Base-by-base conservation (phyloP, 1,140 invertebrate species). In the Apis laboriosa region DNA sequence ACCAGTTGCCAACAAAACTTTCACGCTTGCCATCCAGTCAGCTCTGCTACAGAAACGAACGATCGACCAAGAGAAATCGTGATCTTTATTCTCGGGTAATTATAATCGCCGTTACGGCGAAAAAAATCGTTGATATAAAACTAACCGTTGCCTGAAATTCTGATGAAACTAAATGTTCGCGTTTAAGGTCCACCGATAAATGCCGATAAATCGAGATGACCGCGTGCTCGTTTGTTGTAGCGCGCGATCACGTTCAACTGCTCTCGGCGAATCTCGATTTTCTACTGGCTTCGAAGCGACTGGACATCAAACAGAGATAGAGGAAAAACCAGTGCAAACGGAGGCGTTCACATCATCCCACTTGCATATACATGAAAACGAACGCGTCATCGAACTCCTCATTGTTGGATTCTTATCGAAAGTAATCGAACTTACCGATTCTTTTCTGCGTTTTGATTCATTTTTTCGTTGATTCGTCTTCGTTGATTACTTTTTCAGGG, bases 181-280 rank as follows among this genome's bases (percentile, higher is more conserved):
- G 2, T 43, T 43, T 53, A 24, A 43, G 21, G 63, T 49, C 13
- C 51, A 8, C 7, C 53, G 51, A 56, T 34, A 55, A 24, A 24
- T 24, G 8, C 1, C 53, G 80, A 77, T 81, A 81, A 81, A 55
- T 34, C 21, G 24, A 12, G 17, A 13, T 53, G 63, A 9, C 61
- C 34, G 78, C 58, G 19, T 55, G 74, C 5, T 64, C 49, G 43
- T 61, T 19, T 49, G 72, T 34, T 19, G 49, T 17, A 15, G 21
- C 28, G 49, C 70, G 51, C 70, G 51, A 71, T 51, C 49, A 28
- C 24, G 24, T 53, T 12, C 56, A 64, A 74, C 70, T n/a, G 21
- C 28, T 24, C 70, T 28, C 67, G 28, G 5, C 51, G 34, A 49
- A 68, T 76, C 15, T 49, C 55, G 80, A 81, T 81, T 81, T 81